Evolutionary conservation across 2,888 invertebrate genomes (phyloP), one percentile per base, ranked within the genome.

Genomic region (Eretmocerus hayati): DNA sequence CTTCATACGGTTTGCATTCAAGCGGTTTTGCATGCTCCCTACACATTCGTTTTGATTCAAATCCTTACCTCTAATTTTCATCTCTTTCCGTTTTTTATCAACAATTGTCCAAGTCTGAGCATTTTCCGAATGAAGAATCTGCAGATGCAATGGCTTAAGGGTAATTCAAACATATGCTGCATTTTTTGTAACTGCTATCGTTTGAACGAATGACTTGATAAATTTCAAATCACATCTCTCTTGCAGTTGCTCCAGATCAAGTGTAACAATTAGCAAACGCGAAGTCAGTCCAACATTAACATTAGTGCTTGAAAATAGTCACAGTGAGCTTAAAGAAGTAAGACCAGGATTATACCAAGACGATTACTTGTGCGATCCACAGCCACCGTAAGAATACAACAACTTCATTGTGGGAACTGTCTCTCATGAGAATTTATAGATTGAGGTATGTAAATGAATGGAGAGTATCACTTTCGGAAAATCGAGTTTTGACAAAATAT

Each of bases 21-120:
- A 67, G 64, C 49, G 67, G 62, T 51, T 68, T 68, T 55, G 38
- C 62, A 15, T 66, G 67, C 6, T 50, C 59, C 30, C 65, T 66
- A 18, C 55, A 46, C 20, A 62, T 68, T 45, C 60, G 56, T 50
- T 66, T 67, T 48, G 59, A 62, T 41, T 59, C 54, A 23, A 68
- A 68, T 54, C 53, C 57, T 15, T 46, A 56, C 42, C 57, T 68
- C 31, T 67, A 67, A 56, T 68, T 68, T 53, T 55, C 68, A 8
- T 68, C 68, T n/a, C 59, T 66, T 41, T 60, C 67, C 11, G 55
- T 68, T 43, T 51, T 63, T 20, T 57, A 54, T 44, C 68, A 68
- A 48, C 49, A 67, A 50, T 55, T 56, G 41, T 58, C 56, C 31
- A 55, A 56, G 55, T 32, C 51, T 50, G 50, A 35, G 38, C 33